Conservation (phyloP, 2,113 vertebrate genomes). For the Passer montanus region DNA sequence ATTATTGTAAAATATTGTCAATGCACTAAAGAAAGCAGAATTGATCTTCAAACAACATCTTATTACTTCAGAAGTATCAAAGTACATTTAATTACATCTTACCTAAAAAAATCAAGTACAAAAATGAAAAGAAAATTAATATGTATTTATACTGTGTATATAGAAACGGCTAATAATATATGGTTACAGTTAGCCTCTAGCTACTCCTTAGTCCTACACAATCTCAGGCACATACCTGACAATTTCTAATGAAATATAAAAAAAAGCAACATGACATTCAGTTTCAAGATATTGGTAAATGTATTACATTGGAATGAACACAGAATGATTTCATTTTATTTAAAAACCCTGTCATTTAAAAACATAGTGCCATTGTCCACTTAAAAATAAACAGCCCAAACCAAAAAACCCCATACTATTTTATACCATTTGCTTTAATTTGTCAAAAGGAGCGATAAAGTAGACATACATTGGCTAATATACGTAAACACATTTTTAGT, state of each 20-base stretch:
- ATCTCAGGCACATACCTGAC: constrained; percentile 81
- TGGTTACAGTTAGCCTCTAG: constrained; percentile 79
- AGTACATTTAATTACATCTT: constrained; percentile 85
- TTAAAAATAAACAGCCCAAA: constrained; percentile 74
- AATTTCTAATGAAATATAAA: constrained; percentile 77
- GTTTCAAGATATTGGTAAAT: constrained; percentile 77
- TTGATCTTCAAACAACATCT: constrained; percentile 77
- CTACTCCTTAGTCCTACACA: constrained; percentile 78
- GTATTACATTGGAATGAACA: constrained; percentile 76
- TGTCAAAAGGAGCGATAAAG: constrained; percentile 77
- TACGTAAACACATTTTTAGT: constrained; percentile 87
- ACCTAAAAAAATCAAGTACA: constrained; percentile 86
- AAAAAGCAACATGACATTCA: constrained; percentile 81
- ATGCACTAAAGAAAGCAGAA: constrained; percentile 84
- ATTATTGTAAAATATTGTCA: constrained; percentile 82
- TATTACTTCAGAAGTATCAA: constrained; percentile 86
- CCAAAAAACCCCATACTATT: constrained; percentile 58
- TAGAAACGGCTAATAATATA: constrained; percentile 81
- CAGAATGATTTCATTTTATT: constrained; percentile 73
- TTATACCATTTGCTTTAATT: constrained; percentile 76
- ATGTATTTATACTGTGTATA: constrained; percentile 79
- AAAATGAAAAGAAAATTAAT: constrained; percentile 82
- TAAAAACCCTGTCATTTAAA: constrained; percentile 84
- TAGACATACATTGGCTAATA: constrained; percentile 84
- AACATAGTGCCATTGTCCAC: constrained; percentile 79